These are phyloP conservation scores for Zaprionus nigranus DNA, from an alignment of 1,140 invertebrate species.

Conservation along the genomic window DNA sequence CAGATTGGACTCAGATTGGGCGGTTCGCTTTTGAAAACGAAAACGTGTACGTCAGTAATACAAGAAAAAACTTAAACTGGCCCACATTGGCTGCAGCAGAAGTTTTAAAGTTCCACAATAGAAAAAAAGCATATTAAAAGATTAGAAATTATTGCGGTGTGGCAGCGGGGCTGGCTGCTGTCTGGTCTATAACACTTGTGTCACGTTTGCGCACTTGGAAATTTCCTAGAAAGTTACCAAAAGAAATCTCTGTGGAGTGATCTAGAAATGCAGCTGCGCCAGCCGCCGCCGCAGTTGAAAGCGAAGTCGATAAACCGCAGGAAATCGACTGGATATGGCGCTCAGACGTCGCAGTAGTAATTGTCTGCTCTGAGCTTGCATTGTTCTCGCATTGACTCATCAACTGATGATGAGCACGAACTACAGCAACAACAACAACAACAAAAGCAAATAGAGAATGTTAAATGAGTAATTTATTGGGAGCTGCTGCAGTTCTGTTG, in stretches of 20 bases:
- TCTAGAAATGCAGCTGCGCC: slow-evolving; percentile 47
- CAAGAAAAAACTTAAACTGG: slow-evolving; percentile 8
- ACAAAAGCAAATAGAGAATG: background rate
- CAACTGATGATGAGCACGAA: slow-evolving; percentile 24
- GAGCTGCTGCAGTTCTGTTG: slow-evolving; percentile 15
- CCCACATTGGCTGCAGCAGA: slow-evolving; percentile 39
- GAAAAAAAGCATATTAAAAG: slow-evolving; percentile 69
- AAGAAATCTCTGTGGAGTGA: slow-evolving; percentile 49
- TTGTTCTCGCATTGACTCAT: slow-evolving; percentile 50
- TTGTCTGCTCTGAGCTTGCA: slow-evolving; percentile 30
- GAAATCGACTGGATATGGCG: slow-evolving; percentile 22
- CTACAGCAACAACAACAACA: slow-evolving; percentile 10
- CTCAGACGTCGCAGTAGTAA: background rate
- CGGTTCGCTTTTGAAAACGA: slow-evolving; percentile 65
- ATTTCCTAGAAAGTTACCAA: slow-evolving; percentile 73
- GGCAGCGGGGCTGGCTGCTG: background rate
- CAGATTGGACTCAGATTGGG: slow-evolving; percentile 37
- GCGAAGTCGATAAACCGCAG: slow-evolving; percentile 55
- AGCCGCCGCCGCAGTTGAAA: slow-evolving; percentile 30
- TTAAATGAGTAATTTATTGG: slow-evolving; percentile 60
- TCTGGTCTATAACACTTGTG: slow-evolving; percentile 36
- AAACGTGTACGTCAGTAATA: slow-evolving; percentile 65
- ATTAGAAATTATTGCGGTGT: slow-evolving; percentile 61
- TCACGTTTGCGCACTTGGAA: slow-evolving; percentile 72
- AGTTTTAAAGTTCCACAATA: slow-evolving; percentile 40